These are phyloP conservation scores for Camarhynchus parvulus DNA, from an alignment of 2,113 vertebrate genomes.

Conservation along the genomic window DNA sequence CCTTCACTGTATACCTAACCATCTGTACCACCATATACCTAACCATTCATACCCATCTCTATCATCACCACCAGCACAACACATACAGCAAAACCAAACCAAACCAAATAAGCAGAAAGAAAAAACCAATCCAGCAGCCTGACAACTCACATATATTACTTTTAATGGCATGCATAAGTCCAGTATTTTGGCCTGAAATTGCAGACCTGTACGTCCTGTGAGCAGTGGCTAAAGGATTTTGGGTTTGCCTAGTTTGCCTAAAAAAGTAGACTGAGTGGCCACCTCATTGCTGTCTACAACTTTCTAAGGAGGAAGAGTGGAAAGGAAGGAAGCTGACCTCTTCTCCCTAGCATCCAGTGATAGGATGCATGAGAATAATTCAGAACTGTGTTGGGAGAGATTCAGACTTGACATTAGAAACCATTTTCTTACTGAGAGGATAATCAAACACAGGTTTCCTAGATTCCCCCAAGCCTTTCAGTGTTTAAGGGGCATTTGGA, in stretches of 20 bases:
- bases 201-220: not conserved
- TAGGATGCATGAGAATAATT: accelerated
- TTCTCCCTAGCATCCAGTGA: not conserved
- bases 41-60: not conserved
- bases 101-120: not conserved
- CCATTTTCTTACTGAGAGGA: not conserved
- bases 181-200: not conserved
- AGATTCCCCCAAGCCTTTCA: not conserved
- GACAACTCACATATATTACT: not conserved
- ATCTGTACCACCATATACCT: not conserved
- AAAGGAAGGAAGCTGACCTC: not conserved
- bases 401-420: not conserved
- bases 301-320: not conserved
- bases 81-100: not conserved
- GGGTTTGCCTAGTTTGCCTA: not conserved
- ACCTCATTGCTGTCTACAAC: not conserved
- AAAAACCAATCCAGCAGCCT: not conserved
- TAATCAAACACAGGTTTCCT: not conserved
- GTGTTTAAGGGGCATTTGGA: not conserved
- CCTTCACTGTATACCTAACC: not conserved
- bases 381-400: not conserved
- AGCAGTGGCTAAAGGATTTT: not conserved
- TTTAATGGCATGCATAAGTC: not conserved
- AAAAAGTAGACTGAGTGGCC: not conserved
- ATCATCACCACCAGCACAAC: not conserved